Conservation (phyloP, 2,113 vertebrate species). For the Anolis sagrei region DNA sequence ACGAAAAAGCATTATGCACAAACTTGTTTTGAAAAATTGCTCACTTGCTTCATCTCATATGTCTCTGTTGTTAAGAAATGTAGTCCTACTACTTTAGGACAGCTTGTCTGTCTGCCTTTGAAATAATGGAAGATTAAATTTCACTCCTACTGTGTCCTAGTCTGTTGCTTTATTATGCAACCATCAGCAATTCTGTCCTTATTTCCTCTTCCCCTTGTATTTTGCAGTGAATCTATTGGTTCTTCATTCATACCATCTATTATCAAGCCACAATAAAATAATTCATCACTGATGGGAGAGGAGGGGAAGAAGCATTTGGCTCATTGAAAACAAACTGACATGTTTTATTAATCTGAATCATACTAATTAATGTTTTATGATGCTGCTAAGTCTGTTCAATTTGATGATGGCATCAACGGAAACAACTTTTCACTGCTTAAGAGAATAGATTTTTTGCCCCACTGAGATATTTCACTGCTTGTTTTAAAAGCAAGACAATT, state of each 20-base stretch:
- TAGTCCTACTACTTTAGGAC: neutral
- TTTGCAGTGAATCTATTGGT: constrained; percentile 1
- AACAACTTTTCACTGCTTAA: constrained; percentile 50
- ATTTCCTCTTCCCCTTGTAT: neutral
- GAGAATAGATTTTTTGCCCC: constrained; percentile 23
- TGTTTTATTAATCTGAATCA: constrained; percentile 11
- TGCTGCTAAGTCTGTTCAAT: constrained; percentile 45
- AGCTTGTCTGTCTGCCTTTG: neutral
- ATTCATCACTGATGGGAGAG: neutral
- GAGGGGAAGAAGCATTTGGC: constrained; percentile 8
- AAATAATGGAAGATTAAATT: neutral
- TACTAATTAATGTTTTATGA: constrained; percentile 48
- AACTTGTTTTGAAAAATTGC: constrained; percentile 55
- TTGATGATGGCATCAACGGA: constrained; percentile 60
- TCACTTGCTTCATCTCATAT: constrained; percentile 32
- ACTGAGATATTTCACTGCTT: neutral
- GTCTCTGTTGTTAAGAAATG: constrained; percentile 9
- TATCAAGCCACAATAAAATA: constrained; percentile 7
- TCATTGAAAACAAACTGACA: constrained; percentile 40
- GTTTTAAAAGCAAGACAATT: too few species aligned
- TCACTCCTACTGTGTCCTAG: neutral
- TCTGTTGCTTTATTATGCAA: constrained; percentile 3
- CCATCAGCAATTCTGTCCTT: neutral
- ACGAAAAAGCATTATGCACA: constrained; percentile 4
- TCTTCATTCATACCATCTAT: constrained; percentile 22